Percentiles rank a stretch among this genome's conserved stretches.
phyloP scores from a whole-genome alignment of 2,888 invertebrate genomes.

The Conomelus anceps region DNA sequence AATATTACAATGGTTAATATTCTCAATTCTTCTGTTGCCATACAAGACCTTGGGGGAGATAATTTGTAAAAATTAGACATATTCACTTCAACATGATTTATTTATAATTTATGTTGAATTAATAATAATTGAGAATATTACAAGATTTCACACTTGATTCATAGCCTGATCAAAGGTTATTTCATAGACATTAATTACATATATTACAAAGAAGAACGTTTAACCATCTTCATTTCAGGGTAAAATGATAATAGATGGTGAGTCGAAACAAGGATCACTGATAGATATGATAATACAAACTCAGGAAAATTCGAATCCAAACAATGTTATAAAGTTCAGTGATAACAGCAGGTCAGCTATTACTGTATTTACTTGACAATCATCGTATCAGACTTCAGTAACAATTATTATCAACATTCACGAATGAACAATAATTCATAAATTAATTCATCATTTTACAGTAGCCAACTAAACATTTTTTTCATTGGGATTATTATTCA shows the following conservation, averaged over 20 bases:
- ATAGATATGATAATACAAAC: constrained; percentile 91
- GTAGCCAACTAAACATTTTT: not conserved
- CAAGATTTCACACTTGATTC: too few species aligned
- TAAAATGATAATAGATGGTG: constrained; percentile 74
- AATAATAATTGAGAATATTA: too few species aligned
- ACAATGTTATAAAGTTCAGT: constrained; percentile 94
- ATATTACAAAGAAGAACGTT: not conserved
- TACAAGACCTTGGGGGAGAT: too few species aligned
- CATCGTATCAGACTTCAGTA: not conserved
- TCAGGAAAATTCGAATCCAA: constrained; percentile 73
- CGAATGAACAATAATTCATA: not conserved
- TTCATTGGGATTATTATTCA: not conserved
- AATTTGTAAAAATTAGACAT: too few species aligned
- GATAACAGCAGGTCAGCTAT: constrained; percentile 81
- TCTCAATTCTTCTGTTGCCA: too few species aligned
- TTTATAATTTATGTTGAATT: too few species aligned
- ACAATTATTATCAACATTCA: not conserved
- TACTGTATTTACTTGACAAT: constrained; percentile 2
- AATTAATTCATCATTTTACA: not conserved
- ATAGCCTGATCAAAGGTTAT: too few species aligned
- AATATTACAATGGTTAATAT: too few species aligned
- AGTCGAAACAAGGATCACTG: constrained; percentile 68
- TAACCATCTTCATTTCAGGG: constrained; percentile 49
- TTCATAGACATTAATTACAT: not conserved
- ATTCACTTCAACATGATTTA: too few species aligned